phyloP scores from a whole-genome alignment of 2,888 invertebrate genomes.

The Melangyna quadrimaculata region DNA sequence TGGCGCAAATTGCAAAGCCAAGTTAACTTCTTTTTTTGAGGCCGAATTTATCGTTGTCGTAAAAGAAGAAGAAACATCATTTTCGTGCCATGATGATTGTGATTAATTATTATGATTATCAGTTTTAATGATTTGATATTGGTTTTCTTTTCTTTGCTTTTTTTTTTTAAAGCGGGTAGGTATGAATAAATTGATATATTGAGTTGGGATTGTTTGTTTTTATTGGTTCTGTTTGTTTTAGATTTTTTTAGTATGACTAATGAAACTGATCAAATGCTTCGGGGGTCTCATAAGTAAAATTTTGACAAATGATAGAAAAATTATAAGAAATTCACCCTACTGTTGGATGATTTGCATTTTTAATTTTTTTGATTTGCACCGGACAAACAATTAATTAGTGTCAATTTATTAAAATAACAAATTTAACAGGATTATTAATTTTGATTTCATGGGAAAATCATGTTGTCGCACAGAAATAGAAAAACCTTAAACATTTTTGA shows the following conservation, averaged over 20 bases:
- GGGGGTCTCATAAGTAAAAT: neutral
- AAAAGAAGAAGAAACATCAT: conserved; percentile 44
- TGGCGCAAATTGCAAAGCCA: conserved; percentile 61
- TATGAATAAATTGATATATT: neutral
- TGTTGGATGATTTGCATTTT: neutral
- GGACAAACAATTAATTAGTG: conserved; percentile 9
- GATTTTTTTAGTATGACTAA: neutral
- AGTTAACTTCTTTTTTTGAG: conserved; percentile 7
- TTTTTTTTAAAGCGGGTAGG: no score
- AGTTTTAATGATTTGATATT: conserved; percentile 64
- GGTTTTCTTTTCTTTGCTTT: conserved; percentile 38
- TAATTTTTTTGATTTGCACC: neutral
- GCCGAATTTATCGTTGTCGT: neutral
- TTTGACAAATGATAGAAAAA: conserved; percentile 18
- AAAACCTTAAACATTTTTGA: neutral
- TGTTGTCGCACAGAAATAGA: neutral
- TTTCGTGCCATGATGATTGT: conserved; percentile 69
- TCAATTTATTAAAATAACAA: neutral
- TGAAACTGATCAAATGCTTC: conserved; percentile 11
- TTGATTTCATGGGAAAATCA: neutral
- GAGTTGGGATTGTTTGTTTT: conserved; percentile 9
- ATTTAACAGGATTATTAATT: neutral
- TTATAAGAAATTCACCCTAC: conserved; percentile 1
- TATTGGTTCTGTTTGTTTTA: neutral
- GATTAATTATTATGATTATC: conserved; percentile 70